These are phyloP conservation scores for Strigamia transsilvanica DNA, from an alignment of 2,888 invertebrate genomes.

Conservation along the genomic window DNA sequence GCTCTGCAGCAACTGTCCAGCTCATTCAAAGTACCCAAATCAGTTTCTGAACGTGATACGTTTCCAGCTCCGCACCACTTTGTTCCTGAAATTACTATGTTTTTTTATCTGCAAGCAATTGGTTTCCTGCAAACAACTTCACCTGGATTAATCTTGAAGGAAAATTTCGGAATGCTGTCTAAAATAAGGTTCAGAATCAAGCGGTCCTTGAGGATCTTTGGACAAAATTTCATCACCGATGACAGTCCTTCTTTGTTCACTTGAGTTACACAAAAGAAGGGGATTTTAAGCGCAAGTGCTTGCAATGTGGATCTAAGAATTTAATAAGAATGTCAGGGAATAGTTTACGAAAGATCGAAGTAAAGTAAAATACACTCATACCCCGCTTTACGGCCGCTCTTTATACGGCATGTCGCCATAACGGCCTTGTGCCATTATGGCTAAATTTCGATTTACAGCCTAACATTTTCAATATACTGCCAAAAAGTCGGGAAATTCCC, in stretches of 20 bases:
- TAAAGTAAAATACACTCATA: too few species aligned
- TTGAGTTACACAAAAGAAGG: background rate
- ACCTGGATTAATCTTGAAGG: background rate
- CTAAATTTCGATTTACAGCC: too few species aligned
- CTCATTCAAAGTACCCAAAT: background rate
- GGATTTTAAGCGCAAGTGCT: background rate
- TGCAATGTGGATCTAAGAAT: background rate
- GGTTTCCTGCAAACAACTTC: background rate
- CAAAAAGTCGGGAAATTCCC: too few species aligned
- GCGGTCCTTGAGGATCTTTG: background rate
- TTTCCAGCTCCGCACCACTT: constrained; percentile 14
- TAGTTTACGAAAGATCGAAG: too few species aligned
- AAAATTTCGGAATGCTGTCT: background rate
- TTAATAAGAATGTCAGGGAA: too few species aligned
- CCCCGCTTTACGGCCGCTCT: too few species aligned
- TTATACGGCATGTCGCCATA: too few species aligned
- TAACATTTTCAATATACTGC: too few species aligned
- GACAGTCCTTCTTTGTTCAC: background rate
- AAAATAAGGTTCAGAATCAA: background rate
- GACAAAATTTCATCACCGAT: background rate
- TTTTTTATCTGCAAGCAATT: too few species aligned
- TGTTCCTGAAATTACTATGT: background rate
- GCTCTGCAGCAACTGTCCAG: constrained; percentile 5
- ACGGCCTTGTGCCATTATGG: too few species aligned
- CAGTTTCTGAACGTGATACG: background rate